phyloP scores from a whole-genome alignment of 2,888 invertebrate genomes.

The Lampropteryx suffumata region DNA sequence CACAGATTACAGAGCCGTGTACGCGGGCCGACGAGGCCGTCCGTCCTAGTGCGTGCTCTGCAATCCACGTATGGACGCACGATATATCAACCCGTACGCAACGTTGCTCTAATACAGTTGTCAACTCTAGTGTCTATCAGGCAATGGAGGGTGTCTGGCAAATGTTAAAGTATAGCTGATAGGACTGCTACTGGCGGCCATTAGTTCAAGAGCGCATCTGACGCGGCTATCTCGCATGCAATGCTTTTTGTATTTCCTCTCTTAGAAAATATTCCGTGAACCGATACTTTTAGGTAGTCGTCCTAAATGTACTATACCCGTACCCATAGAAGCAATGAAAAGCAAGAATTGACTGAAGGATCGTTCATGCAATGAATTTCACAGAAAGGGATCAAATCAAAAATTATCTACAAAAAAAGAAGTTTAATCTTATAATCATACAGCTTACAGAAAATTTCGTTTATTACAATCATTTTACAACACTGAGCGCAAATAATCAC shows the following conservation, averaged over 20 bases:
- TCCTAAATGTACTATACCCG: constrained; percentile 54
- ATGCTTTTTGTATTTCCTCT: constrained; percentile 17
- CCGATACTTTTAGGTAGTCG: constrained; percentile 27
- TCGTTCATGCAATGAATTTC: constrained; percentile 52
- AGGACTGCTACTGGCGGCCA: constrained; percentile 33
- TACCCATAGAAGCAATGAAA: constrained; percentile 53
- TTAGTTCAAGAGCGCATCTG: constrained; percentile 24
- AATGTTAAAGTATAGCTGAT: constrained; percentile 23
- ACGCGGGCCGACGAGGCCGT: neutral
- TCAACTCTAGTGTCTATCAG: constrained; percentile 6
- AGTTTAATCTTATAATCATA: constrained; percentile 62
- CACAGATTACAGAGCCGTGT: constrained; percentile 14
- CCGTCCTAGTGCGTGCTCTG: constrained; percentile 14
- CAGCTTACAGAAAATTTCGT: constrained; percentile 53
- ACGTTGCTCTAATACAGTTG: neutral
- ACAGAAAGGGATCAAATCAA: constrained; percentile 45
- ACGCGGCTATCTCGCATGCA: constrained; percentile 29
- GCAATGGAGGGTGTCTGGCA: constrained; percentile 28
- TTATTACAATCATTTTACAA: constrained; percentile 43
- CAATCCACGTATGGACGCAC: neutral
- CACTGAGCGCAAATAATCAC: constrained; percentile 37
- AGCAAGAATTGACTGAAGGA: constrained; percentile 40
- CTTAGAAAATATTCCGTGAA: constrained; percentile 24
- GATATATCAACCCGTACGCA: neutral
- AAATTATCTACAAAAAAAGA: constrained; percentile 44